phyloP scores from a whole-genome alignment of 2,888 invertebrate species.

The Nasonia oneida region DNA sequence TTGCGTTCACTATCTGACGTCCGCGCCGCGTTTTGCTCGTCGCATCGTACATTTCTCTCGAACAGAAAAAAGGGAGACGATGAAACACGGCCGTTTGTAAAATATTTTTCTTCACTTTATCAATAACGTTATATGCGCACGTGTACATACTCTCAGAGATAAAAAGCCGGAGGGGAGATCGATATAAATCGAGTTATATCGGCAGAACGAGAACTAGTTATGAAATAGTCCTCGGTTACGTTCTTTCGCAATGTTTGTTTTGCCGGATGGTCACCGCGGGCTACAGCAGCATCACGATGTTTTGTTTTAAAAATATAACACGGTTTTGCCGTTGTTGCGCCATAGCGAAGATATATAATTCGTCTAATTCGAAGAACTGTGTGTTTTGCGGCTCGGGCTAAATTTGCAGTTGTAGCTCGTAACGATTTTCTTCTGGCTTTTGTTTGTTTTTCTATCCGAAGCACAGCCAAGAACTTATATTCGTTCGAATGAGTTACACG shows the following conservation, averaged over 20 bases:
- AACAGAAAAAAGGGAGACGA: conserved; percentile 1
- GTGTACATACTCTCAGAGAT: background rate
- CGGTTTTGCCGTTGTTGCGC: background rate
- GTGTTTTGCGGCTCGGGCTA: background rate
- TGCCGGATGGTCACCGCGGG: background rate
- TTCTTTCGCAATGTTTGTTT: conserved; percentile 14
- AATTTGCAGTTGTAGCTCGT: background rate
- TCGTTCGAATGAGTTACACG: background rate
- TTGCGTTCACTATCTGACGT: background rate
- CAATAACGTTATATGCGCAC: background rate
- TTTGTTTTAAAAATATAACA: background rate
- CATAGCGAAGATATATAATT: conserved; percentile 17
- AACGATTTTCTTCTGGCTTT: background rate
- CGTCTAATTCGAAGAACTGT: background rate
- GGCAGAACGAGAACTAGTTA: background rate
- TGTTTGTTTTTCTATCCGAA: background rate
- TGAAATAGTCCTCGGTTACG: background rate
- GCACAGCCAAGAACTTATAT: background rate
- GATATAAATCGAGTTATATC: background rate
- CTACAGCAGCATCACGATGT: background rate
- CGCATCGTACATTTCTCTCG: background rate
- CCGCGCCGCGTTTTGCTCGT: background rate
- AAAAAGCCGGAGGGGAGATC: background rate
- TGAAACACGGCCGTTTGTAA: background rate
- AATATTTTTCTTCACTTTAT: background rate